phyloP scores from a whole-genome alignment of 64 coral and sea anemone species.

The Orbicella faveolata region DNA sequence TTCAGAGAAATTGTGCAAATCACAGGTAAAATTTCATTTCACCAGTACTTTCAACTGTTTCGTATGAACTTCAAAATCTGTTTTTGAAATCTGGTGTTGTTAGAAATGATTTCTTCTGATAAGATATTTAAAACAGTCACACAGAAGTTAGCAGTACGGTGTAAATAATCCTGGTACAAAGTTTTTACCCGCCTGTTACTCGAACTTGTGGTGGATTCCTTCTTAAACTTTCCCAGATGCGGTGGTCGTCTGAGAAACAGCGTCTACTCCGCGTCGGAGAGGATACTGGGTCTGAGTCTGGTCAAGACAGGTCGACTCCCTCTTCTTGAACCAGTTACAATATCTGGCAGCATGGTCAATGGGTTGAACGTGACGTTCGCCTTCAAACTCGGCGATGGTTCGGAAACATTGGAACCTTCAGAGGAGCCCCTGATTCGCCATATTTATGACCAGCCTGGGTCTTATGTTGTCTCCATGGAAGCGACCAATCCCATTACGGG shows the following conservation, averaged over 20 bases:
- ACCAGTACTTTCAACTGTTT: too few species aligned
- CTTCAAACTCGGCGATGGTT: conserved; percentile 66
- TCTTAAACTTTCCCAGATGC: conserved; percentile 32
- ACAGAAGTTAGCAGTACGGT: too few species aligned
- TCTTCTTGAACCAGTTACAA: conserved; percentile 58
- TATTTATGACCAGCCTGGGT: conserved; percentile 75
- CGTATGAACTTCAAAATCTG: too few species aligned
- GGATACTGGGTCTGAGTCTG: conserved; percentile 63
- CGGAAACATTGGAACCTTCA: neutral
- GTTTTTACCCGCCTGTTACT: neutral
- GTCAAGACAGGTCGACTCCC: conserved; percentile 4
- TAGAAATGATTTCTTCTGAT: too few species aligned
- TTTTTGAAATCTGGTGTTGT: too few species aligned
- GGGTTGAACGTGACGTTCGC: conserved; percentile 43
- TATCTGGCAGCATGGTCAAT: conserved; percentile 54
- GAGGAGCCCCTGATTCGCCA: conserved; percentile 13
- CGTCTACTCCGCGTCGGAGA: conserved; percentile 60
- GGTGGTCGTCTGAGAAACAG: conserved; percentile 61
- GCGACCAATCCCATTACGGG: conserved; percentile 68
- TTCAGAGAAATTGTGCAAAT: too few species aligned
- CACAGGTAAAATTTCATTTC: too few species aligned
- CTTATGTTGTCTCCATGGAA: conserved; percentile 58
- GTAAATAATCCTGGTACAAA: neutral
- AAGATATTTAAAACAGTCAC: too few species aligned
- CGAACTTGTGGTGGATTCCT: neutral